phyloP scores from a whole-genome alignment of 2,113 vertebrate genomes.

The Phrynosoma blainvillii region DNA sequence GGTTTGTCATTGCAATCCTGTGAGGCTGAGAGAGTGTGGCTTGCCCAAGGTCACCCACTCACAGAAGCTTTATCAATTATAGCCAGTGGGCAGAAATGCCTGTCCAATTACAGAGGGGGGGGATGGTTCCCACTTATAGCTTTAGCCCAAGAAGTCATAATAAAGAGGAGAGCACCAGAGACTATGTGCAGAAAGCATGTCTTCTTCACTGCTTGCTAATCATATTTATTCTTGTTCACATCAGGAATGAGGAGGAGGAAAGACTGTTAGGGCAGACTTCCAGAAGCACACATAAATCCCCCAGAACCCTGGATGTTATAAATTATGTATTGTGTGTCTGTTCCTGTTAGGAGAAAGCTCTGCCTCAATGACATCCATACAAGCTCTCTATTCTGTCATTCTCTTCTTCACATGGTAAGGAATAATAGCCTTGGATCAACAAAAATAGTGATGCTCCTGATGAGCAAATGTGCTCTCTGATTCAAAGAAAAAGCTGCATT shows the following conservation, averaged over 20 bases:
- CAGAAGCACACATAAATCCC: not conserved
- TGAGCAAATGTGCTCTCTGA: not conserved
- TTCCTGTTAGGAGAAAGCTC: not conserved
- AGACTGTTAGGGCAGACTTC: not conserved
- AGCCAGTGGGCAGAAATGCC: no score
- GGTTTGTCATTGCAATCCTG: no score
- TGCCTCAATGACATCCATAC: not conserved
- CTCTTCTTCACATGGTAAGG: not conserved
- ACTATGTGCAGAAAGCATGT: not conserved
- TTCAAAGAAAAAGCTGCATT: no score
- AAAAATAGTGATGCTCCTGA: not conserved
- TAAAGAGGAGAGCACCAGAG: not conserved
- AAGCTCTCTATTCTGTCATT: not conserved
- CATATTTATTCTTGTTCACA: not conserved
- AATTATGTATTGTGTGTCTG: not conserved
- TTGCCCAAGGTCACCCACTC: no score
- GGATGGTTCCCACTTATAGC: no score
- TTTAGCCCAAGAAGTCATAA: not conserved
- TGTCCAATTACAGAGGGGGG: no score
- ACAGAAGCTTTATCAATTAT: no score
- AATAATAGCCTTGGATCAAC: not conserved
- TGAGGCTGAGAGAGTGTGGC: no score
- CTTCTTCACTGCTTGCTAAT: not conserved
- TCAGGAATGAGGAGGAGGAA: not conserved
- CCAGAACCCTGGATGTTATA: no score